These are phyloP conservation scores for Euleptes europaea DNA, from an alignment of 2,113 vertebrate genomes.

Conservation along the genomic window DNA sequence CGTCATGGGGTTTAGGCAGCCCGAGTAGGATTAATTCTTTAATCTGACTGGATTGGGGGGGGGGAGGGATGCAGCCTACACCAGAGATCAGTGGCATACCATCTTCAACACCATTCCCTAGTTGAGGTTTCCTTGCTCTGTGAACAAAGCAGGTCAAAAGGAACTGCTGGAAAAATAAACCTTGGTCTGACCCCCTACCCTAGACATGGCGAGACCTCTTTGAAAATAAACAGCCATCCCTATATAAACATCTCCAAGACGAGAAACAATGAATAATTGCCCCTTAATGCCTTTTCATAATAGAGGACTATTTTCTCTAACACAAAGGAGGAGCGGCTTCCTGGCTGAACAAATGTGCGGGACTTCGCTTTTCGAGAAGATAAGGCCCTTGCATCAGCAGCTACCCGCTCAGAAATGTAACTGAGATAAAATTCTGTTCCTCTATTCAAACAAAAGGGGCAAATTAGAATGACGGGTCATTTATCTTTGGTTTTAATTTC, in stretches of 20 bases:
- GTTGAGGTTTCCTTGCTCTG: slow-evolving; percentile 28
- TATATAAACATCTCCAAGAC: slow-evolving; percentile 66
- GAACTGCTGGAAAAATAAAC: slow-evolving; percentile 57
- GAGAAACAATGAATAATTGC: slow-evolving; percentile 69
- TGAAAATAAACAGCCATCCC: slow-evolving; percentile 57
- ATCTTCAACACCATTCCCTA: slow-evolving; percentile 3
- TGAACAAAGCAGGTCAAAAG: slow-evolving; percentile 48
- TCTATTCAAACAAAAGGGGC: slow-evolving; percentile 33
- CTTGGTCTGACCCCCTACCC: slow-evolving; percentile 38
- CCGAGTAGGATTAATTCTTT: background rate
- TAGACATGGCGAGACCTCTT: slow-evolving; percentile 36
- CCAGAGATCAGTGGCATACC: background rate
- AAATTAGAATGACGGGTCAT: slow-evolving; percentile 15
- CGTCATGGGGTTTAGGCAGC: background rate
- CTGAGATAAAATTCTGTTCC: slow-evolving; percentile 13
- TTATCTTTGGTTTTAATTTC: background rate
- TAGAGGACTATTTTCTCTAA: slow-evolving; percentile 44
- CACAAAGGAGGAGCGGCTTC: slow-evolving; percentile 64
- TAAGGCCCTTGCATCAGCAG: background rate
- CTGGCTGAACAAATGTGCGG: slow-evolving; percentile 49
- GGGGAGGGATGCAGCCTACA: no score
- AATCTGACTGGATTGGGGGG: no score
- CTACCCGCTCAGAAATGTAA: background rate
- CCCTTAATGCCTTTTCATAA: slow-evolving; percentile 57
- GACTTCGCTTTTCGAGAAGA: slow-evolving; percentile 48